Evolutionary conservation across 2,797 vertebrate genomes (phyloP), one percentile per base, ranked within the genome.

Genomic region (Sebastolobus altivelis): DNA sequence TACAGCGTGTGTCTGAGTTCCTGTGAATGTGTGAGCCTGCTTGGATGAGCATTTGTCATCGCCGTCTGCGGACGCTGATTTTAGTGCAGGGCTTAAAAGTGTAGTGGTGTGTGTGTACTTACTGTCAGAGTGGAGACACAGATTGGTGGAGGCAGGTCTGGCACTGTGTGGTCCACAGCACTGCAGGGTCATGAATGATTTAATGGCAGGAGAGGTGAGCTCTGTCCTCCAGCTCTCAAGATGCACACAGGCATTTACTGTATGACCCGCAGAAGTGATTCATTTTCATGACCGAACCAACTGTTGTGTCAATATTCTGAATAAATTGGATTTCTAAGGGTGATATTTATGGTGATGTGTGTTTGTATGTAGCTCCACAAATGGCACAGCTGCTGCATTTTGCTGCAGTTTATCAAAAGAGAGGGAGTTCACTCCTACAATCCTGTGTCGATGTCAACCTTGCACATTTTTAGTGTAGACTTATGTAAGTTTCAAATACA

Each of bases 181-280:
- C 86, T 92, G 92, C 92, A 81, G 85, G 85, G 83, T 86, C 91
- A 93, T 94, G 84, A 94, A 95, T 93, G 90, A 94, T 95, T 95
- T 91, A 94, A 92, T 83, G 86, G 81, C 83, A 77, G 79, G 55
- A 84, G 87, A 89, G 90, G 84, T 91, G 87, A 93, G 79, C 87
- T 80, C 60, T 22, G 37, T 87, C 84, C 87, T 82, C 73, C 55
- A 70, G 76, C 80, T 81, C 75, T 85, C 59, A 66, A 65, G 86
- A 88, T 80, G 68, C 80, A 85, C 72, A 67, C 49, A 29, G 65
- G 22, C 75, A 65, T 86, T 89, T 85, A 83, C 31, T 70, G 25
- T 25, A 25, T 25, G 25, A 87, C 66, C 52, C 0, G 0, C 67
- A 72, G 72, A 74, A 65, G 31, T 74, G 60, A 92, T 88, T 90